Conservation (phyloP, 2,888 invertebrate genomes). For the Leptopilina myrica region DNA sequence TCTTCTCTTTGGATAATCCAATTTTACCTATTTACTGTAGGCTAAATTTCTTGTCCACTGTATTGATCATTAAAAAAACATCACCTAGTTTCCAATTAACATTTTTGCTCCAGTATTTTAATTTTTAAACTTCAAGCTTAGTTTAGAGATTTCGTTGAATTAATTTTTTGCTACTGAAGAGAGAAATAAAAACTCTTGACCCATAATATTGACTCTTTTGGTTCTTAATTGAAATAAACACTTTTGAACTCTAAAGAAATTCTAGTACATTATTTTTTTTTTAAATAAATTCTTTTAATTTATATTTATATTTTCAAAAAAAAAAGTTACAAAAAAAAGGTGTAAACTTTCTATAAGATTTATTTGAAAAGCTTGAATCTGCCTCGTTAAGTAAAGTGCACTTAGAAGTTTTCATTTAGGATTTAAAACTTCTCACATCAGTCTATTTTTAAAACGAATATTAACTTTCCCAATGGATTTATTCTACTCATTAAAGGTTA, state of each 20-base stretch:
- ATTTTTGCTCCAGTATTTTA: no score
- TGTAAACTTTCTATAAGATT: slow-evolving; percentile 4
- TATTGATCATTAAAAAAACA: no score
- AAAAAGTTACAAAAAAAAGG: not conserved
- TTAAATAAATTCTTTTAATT: not conserved
- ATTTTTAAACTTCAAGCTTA: no score
- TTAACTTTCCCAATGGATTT: slow-evolving; percentile 21
- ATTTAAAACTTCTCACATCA: slow-evolving; percentile 2
- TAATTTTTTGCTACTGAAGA: no score
- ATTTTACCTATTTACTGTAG: not conserved
- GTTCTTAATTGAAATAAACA: no score
- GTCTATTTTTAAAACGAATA: slow-evolving; percentile 14
- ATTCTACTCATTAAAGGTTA: slow-evolving; percentile 20
- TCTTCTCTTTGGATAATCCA: slow-evolving; percentile 26
- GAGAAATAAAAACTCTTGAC: not conserved
- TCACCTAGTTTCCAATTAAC: no score
- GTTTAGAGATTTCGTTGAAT: no score
- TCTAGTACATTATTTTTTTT: no score
- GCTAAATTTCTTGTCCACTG: not conserved
- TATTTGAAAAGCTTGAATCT: slow-evolving; percentile 12
- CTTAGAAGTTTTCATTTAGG: slow-evolving; percentile 10
- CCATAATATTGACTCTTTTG: not conserved
- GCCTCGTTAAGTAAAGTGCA: slow-evolving; percentile 16
- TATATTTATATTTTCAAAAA: not conserved
- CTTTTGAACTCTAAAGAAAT: no score